Evolutionary conservation across 2,797 vertebrate species (phyloP).

Genomic region (Allobates femoralis): DNA sequence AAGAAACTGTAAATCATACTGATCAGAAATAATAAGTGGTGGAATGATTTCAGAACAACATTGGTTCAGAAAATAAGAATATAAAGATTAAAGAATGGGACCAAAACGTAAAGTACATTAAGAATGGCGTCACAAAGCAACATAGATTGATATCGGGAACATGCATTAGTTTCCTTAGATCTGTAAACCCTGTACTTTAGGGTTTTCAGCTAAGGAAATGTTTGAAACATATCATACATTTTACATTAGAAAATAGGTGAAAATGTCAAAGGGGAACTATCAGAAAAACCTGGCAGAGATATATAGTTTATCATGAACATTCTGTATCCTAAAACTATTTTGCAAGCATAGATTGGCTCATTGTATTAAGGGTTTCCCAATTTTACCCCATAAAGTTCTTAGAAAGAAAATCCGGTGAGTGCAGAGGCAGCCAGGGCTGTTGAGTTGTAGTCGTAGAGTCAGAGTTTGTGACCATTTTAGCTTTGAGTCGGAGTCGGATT

Average conservation of each 20-base stretch:
- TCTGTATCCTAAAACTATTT: background rate
- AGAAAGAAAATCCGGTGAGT: background rate
- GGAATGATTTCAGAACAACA: constrained; percentile 4
- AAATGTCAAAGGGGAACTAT: constrained; percentile 10
- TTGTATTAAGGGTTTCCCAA: background rate
- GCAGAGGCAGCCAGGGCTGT: background rate
- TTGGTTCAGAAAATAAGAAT: background rate
- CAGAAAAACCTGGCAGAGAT: background rate
- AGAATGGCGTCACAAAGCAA: background rate
- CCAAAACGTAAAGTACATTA: background rate
- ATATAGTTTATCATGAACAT: background rate
- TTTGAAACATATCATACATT: background rate
- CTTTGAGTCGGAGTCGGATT: no score
- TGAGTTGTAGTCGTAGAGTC: no score
- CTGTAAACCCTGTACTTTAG: background rate
- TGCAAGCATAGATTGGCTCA: background rate
- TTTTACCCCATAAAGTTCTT: background rate
- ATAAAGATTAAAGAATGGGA: background rate
- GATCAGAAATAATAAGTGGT: constrained; percentile 31
- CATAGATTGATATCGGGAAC: background rate
- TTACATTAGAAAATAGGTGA: background rate
- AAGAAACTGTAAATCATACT: background rate
- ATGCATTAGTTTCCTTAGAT: constrained; percentile 24
- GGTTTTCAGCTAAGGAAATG: background rate
- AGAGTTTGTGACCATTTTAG: no score